Evolutionary conservation across 2,888 invertebrate genomes (phyloP).

Genomic region (Lepidocyrtoides sp.): DNA sequence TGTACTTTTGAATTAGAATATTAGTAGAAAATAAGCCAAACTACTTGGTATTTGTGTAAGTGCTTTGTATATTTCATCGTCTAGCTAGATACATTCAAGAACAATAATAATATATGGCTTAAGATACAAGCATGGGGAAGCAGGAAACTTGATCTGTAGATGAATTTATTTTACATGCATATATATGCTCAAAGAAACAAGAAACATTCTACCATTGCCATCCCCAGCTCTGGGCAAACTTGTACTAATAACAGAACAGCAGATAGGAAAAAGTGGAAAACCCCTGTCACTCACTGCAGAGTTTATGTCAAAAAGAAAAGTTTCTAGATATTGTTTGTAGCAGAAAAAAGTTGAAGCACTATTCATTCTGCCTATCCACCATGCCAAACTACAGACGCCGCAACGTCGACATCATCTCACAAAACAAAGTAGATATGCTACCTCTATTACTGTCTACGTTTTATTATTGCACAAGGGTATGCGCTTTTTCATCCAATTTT

Average conservation of each 20-base stretch:
- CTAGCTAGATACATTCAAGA: too few species aligned
- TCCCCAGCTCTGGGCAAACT: slow-evolving; percentile 52
- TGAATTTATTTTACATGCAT: slow-evolving; percentile 46
- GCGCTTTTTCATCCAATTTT: slow-evolving; percentile 54
- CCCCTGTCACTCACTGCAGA: slow-evolving; percentile 73
- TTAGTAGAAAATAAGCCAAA: too few species aligned
- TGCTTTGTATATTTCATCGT: too few species aligned
- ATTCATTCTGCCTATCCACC: slow-evolving; percentile 10
- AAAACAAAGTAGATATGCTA: slow-evolving; percentile 7
- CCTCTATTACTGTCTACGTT: slow-evolving; percentile 4
- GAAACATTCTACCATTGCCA: slow-evolving; percentile 24
- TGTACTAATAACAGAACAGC: slow-evolving; percentile 31
- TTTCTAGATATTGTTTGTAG: slow-evolving; percentile 72
- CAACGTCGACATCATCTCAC: slow-evolving; percentile 3
- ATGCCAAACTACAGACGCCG: not conserved
- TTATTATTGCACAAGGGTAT: not conserved
- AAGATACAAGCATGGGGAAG: too few species aligned
- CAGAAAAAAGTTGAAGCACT: slow-evolving; percentile 66
- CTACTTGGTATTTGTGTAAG: too few species aligned
- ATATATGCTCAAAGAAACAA: slow-evolving; percentile 52
- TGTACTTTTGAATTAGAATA: too few species aligned
- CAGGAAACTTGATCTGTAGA: not conserved
- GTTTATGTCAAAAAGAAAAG: slow-evolving; percentile 70
- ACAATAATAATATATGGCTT: too few species aligned
- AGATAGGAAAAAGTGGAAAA: slow-evolving; percentile 67